Evolutionary conservation across 2,797 vertebrate species (phyloP).

Genomic region (Halcyon smyrnensis): DNA sequence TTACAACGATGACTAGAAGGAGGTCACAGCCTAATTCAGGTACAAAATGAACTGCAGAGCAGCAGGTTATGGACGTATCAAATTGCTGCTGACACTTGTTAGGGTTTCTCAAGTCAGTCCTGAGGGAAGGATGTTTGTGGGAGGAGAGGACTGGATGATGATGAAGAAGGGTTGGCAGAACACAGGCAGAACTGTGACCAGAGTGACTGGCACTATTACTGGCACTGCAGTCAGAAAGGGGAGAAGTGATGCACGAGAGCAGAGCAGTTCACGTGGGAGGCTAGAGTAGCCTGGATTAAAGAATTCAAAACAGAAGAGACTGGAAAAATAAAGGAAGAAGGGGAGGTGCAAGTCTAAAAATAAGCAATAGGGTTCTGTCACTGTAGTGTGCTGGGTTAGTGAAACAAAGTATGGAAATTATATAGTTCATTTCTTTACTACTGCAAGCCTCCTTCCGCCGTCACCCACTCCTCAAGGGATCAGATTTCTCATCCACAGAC

Average conservation of each 20-base stretch:
- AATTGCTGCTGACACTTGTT: background rate
- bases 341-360: background rate
- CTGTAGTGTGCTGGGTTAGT: background rate
- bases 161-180: background rate
- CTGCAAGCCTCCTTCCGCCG: background rate
- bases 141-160: background rate
- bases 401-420: background rate
- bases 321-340: background rate
- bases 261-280: background rate
- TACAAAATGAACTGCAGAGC: background rate
- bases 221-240: background rate
- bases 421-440: background rate
- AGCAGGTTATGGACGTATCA: background rate
- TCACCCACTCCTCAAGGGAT: background rate
- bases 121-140: background rate
- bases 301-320: background rate
- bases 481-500: background rate
- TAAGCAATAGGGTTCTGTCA: background rate
- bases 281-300: background rate
- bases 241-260: background rate
- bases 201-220: background rate
- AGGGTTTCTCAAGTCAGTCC: background rate
- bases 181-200: background rate
- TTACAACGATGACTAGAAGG: background rate
- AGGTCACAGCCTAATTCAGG: background rate